These are phyloP conservation scores for Nematolebias whitei DNA, from an alignment of 2,113 vertebrate genomes.

Conservation along the genomic window DNA sequence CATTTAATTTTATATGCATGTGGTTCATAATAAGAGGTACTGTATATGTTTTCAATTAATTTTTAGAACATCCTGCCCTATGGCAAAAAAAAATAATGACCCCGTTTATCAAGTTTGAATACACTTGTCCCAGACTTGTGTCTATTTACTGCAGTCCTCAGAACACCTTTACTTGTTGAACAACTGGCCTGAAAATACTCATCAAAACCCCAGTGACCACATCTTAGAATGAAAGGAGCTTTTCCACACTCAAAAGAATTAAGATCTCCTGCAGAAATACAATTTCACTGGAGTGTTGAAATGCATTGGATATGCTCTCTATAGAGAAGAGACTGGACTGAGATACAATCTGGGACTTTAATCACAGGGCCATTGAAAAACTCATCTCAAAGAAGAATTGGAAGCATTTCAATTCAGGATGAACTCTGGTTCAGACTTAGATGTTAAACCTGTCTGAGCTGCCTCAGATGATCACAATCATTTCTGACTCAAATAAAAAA, in stretches of 20 bases:
- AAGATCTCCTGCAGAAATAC: slow-evolving; percentile 8
- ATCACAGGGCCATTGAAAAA: slow-evolving; percentile 10
- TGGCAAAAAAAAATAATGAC: neutral
- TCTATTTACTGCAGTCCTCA: neutral
- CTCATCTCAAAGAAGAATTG: neutral
- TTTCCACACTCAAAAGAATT: slow-evolving; percentile 11
- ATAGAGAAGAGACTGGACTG: slow-evolving; percentile 14
- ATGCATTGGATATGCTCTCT: slow-evolving; percentile 13
- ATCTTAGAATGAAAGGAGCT: slow-evolving; percentile 6
- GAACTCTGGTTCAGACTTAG: neutral
- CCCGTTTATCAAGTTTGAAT: too few relatives aligned
- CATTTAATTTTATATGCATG: neutral
- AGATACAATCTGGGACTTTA: slow-evolving; percentile 12
- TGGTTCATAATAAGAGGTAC: neutral
- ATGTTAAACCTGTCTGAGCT: neutral
- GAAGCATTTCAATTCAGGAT: neutral
- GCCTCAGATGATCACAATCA: neutral
- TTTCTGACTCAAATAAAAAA: neutral
- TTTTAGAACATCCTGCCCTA: neutral
- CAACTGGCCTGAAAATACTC: slow-evolving; percentile 13
- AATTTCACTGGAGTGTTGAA: slow-evolving; percentile 6
- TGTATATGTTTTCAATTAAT: neutral
- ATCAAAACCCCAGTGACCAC: neutral
- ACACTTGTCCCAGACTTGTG: neutral
- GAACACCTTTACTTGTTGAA: neutral